Evolutionary conservation across 2,113 vertebrate species (phyloP), one percentile per base, ranked within the genome.

Genomic region (Rhea americana): DNA sequence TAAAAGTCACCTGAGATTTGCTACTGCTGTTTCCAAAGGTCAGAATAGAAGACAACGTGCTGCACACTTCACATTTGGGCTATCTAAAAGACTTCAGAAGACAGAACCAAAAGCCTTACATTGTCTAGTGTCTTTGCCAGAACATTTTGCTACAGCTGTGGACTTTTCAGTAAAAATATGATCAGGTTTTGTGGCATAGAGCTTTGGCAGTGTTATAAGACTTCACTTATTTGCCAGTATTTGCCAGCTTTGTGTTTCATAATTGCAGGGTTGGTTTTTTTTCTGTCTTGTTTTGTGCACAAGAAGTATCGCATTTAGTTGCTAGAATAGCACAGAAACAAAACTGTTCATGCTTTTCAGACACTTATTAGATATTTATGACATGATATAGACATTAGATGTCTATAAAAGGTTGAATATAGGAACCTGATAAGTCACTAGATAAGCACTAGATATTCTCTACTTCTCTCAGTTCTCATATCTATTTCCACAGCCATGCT

Each of bases 381-480:
- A 30, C 7, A 3, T 72, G 18, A 43, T 67, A 20, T 63, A 68
- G 21, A 17, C 35, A 58, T 82, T 75, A 84, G 73, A 24, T 77
- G 28, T 5, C 21, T 50, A 7, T 21, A 32, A 30, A 47, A 65
- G 48, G 17, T 63, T 48, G 48, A 71, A 30, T 8, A 11, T 70
- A 12, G 39, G 18, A 53, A 77, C 51, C 53, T 65, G 28, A 56
- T 82, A 56, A 47, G 78, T 82, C 32, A 87, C 0, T 71, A 63
- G n/a, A n/a, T n/a, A n/a, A n/a, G 37, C 58, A n/a, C 10, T 90
- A 85, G 81, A 95, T 87, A 91, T 56, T 66, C 73, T 68, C 14
- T 85, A 39, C 32, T 50, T 47, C 35, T 39, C 22, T 68, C 56
- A 25, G 58, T 14, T 19, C 15, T 48, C 25, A 32, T 39, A n/a